These are phyloP conservation scores for Drosophila teissieri DNA, from an alignment of 1,140 invertebrate genomes.

Conservation along the genomic window DNA sequence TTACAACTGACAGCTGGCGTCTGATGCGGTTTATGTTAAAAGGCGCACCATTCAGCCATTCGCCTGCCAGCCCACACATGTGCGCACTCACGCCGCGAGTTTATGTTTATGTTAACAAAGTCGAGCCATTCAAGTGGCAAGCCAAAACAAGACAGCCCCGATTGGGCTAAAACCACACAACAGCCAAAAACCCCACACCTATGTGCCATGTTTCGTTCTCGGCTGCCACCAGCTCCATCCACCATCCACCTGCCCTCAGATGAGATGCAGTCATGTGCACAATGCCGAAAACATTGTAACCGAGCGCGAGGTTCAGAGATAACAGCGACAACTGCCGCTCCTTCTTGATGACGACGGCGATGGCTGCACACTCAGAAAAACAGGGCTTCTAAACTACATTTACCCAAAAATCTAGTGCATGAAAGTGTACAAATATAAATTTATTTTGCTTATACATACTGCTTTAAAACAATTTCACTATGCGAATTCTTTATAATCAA, in stretches of 20 bases:
- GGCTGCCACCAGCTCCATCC: not conserved
- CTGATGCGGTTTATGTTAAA: conserved; percentile 76
- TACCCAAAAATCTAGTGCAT: not conserved
- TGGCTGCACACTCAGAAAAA: conserved; percentile 18
- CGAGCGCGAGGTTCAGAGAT: conserved; percentile 64
- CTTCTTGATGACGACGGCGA: conserved; percentile 25
- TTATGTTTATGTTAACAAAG: conserved; percentile 83
- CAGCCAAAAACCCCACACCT: not conserved
- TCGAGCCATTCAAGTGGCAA: conserved; percentile 80
- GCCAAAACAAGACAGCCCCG: conserved; percentile 67
- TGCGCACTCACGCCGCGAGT: conserved; percentile 48
- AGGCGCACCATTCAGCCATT: conserved; percentile 27
- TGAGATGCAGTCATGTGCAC: conserved; percentile 77
- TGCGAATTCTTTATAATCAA: too few species aligned
- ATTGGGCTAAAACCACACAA: conserved; percentile 2
- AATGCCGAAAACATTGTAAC: conserved; percentile 69
- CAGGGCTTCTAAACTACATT: too few species aligned
- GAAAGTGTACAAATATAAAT: too few species aligned
- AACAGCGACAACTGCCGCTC: conserved; percentile 44
- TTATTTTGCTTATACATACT: not conserved
- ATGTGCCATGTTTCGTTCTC: not conserved
- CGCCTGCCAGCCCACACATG: conserved; percentile 12
- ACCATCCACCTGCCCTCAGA: conserved; percentile 16
- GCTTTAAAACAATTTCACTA: too few species aligned
- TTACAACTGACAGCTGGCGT: conserved; percentile 79